Base-by-base conservation (phyloP, 2,797 vertebrate species). In the Rhadinocentrus ornatus region DNA sequence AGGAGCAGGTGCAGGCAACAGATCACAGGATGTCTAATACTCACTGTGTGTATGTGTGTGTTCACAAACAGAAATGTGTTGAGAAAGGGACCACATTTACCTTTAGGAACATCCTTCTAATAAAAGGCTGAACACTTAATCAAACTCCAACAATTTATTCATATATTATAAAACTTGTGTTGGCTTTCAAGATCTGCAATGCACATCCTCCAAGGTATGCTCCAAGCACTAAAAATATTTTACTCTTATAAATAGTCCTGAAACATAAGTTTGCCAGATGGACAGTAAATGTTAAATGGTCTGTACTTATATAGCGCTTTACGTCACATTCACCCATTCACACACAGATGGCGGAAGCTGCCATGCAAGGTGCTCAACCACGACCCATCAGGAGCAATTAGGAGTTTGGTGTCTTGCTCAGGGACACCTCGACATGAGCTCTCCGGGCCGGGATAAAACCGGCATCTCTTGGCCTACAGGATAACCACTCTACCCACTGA, bases 1-100 rank as follows among this genome's bases (percentile, higher is more conserved):
- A 74, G 74, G 66, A 83, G 81, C 88, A 91, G 89, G 86, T 89
- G 90, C 31, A 1, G 50, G 22, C 62, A 55, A 83, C 86, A 87
- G 85, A 82, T 88, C 77, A 84, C 58, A 78, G 50, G 31, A 83
- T 82, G 66, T 69, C 69, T 44, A 55, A 84, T 81, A 86, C 56
- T 80, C 70, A 82, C 58, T 57, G 39, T 62, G 16, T 27, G 57
- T 68, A 27, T 34, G 12, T 24, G 13, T 74, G 48, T 22, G n/a
- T 24, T 70, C 27, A 24, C 68, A 63, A 71, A 65, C 64, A 61
- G 59, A 24, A 63, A 71, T 66, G 26, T 29, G 12, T 5, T 35
- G 34, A 75, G 35, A 53, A 46, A 66, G 50, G 65, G 29, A 61
- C 59, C 7, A 66, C 37, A 53, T 39, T 59, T 44, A 71, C 55